phyloP scores from a whole-genome alignment of 1,140 invertebrate genomes.

The Ceratosolen solmsi region DNA sequence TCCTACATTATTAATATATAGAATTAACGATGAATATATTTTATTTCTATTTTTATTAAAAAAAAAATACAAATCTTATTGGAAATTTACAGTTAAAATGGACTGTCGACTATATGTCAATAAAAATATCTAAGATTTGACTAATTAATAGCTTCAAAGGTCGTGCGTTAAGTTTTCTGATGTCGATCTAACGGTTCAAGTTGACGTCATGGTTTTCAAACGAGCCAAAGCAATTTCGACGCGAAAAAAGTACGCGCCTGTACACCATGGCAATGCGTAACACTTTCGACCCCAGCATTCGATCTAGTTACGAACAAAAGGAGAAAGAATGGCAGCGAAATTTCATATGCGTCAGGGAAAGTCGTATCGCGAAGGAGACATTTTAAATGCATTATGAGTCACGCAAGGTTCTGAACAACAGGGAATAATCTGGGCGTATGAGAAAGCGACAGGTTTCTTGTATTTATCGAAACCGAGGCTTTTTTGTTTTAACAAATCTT shows the following conservation, averaged over 20 bases:
- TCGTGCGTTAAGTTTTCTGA: not conserved
- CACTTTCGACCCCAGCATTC: conserved; percentile 12
- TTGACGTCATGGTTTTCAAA: not conserved
- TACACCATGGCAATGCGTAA: conserved; percentile 14
- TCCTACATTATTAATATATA: too few species aligned
- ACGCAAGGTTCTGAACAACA: not conserved
- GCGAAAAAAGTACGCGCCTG: not conserved
- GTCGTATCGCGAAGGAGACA: not conserved
- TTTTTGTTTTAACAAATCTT: too few species aligned
- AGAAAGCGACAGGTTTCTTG: conserved; percentile 25
- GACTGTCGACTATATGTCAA: too few species aligned
- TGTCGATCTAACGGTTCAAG: not conserved
- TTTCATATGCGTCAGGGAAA: conserved; percentile 40
- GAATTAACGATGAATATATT: too few species aligned
- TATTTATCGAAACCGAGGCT: too few species aligned
- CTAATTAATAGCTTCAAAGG: not conserved
- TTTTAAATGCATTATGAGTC: conserved; percentile 29
- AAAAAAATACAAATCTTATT: too few species aligned
- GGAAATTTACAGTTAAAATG: too few species aligned
- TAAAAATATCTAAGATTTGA: conserved; percentile 7
- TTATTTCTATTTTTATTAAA: too few species aligned
- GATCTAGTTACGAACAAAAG: conserved; percentile 41
- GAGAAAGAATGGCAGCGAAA: conserved; percentile 24
- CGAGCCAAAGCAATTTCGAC: not conserved
- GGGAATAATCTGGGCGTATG: conserved; percentile 15